phyloP scores from a whole-genome alignment of 2,888 invertebrate genomes.

The Epinotia brunnichana region DNA sequence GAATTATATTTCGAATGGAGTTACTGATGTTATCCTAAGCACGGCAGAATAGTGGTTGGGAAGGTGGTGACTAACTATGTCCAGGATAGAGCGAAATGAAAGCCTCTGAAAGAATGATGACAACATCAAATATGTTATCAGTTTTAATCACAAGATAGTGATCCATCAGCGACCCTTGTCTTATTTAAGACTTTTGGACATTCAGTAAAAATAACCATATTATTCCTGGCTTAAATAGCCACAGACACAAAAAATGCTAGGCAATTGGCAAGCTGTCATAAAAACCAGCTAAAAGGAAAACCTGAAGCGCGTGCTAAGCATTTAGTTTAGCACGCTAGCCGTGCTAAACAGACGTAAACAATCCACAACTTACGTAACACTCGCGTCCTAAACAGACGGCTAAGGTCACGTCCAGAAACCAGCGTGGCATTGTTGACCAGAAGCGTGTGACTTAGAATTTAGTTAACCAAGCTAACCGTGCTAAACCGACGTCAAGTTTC shows the following conservation, averaged over 20 bases:
- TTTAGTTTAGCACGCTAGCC: background rate
- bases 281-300: background rate
- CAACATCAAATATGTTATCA: too few relatives aligned
- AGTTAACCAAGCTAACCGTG: constrained; percentile 25
- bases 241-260: background rate
- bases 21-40: too few relatives aligned
- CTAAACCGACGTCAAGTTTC: constrained; percentile 15
- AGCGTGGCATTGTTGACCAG: background rate
- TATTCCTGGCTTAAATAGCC: background rate
- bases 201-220: background rate
- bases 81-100: too few relatives aligned
- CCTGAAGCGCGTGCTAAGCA: background rate
- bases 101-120: too few relatives aligned
- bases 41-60: too few relatives aligned
- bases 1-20: too few relatives aligned
- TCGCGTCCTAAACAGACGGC: constrained; percentile 22
- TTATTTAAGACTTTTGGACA: too few relatives aligned
- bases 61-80: too few relatives aligned
- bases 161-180: too few relatives aligned
- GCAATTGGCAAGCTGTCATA: too few relatives aligned
- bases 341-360: constrained; percentile 1
- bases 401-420: constrained; percentile 7
- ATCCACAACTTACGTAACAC: constrained; percentile 16
- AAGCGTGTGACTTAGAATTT: constrained; percentile 7
- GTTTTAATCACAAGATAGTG: too few relatives aligned